Percentiles rank a stretch among this genome's conserved stretches.
phyloP scores from a whole-genome alignment of 1,140 invertebrate species.

The Sweltsa coloradensis region DNA sequence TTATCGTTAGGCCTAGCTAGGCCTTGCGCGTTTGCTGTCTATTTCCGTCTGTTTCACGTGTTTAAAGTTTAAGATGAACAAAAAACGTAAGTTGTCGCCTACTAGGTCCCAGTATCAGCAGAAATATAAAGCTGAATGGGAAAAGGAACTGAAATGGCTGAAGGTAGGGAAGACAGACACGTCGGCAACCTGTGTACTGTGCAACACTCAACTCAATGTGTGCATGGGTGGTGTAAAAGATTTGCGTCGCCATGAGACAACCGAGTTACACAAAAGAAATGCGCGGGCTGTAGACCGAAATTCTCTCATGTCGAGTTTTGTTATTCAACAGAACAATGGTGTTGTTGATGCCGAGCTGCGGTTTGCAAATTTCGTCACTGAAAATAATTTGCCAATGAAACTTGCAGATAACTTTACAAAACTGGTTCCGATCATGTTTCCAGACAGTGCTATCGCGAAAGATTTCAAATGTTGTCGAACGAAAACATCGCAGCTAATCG shows the following conservation, averaged over 20 bases:
- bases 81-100: not conserved
- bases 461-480: not conserved
- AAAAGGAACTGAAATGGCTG: not conserved
- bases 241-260: not conserved
- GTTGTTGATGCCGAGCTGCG: not conserved
- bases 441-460: not conserved
- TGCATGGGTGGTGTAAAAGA: conserved; percentile 1
- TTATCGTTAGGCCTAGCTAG: too few relatives aligned
- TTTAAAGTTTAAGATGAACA: too few relatives aligned
- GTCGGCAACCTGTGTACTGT: not conserved
- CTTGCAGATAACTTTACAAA: not conserved
- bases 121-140: not conserved
- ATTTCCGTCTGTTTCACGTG: too few relatives aligned
- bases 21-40: too few relatives aligned
- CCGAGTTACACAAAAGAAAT: not conserved
- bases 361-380: not conserved
- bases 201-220: not conserved
- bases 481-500: not conserved
- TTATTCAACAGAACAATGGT: not conserved
- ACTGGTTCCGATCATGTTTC: not conserved
- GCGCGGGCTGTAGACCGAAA: not conserved
- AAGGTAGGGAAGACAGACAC: not conserved
- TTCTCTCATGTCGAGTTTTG: not conserved
- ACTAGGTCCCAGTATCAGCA: not conserved
- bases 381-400: conserved; percentile 2